Percentiles rank a stretch among this genome's conserved stretches.
Evolutionary conservation across 2,888 invertebrate species (phyloP).

Genomic region (Drosophila gaucha): DNA sequence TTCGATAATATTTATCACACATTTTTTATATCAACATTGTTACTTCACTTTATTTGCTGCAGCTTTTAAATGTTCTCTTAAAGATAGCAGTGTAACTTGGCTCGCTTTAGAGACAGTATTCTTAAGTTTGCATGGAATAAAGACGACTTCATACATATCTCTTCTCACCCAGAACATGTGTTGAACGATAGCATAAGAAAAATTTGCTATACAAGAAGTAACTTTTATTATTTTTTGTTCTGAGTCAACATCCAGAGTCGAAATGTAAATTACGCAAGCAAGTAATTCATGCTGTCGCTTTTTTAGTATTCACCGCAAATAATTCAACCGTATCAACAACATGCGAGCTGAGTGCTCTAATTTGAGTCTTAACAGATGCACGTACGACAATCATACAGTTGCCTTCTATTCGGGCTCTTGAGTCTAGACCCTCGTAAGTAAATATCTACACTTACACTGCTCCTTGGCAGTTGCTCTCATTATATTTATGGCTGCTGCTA

Average conservation of each 20-base stretch:
- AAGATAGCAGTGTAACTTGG: too few species aligned
- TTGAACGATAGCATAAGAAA: too few species aligned
- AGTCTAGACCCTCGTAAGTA: not conserved
- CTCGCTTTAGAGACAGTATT: too few species aligned
- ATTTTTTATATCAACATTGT: too few species aligned
- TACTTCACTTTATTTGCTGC: too few species aligned
- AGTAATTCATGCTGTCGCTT: conserved; percentile 1
- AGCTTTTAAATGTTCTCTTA: too few species aligned
- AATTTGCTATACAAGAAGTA: not conserved
- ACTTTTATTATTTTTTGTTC: not conserved
- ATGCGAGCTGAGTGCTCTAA: conserved; percentile 59
- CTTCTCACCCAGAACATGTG: not conserved
- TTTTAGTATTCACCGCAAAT: conserved; percentile 24
- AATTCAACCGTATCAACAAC: conserved; percentile 45
- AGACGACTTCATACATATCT: not conserved
- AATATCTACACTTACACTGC: conserved; percentile 1
- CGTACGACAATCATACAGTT: conserved; percentile 38
- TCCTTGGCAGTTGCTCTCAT: conserved; percentile 38
- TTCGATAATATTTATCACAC: too few species aligned
- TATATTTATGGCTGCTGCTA: conserved; percentile 48
- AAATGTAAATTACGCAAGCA: conserved; percentile 1
- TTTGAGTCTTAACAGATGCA: conserved; percentile 57
- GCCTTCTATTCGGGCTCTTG: conserved; percentile 1
- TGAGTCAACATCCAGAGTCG: not conserved
- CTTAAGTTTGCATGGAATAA: not conserved